Conservation (phyloP, 2,888 invertebrate species). For the Myopa tessellatipennis region DNA sequence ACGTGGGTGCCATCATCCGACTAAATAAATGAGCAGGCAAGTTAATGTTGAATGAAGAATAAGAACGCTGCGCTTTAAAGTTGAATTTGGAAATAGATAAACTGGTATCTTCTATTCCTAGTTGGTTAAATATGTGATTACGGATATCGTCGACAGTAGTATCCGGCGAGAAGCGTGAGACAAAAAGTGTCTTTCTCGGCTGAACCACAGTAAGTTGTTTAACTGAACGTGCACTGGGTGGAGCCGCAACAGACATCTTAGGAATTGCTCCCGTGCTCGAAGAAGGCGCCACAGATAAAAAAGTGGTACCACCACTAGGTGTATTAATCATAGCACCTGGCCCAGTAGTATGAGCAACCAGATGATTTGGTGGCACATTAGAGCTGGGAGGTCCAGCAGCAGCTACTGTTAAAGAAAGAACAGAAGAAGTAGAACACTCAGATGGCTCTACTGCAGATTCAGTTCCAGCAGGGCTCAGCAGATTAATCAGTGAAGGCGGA, state of each 20-base stretch:
- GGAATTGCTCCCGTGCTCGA: not conserved
- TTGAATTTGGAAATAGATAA: not conserved
- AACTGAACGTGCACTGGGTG: too few species aligned
- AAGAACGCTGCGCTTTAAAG: not conserved
- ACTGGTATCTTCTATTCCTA: not conserved
- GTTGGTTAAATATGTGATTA: not conserved
- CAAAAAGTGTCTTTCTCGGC: not conserved
- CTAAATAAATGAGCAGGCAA: not conserved
- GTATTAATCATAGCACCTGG: too few species aligned
- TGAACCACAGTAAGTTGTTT: not conserved
- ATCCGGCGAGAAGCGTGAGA: not conserved
- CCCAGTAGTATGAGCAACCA: too few species aligned
- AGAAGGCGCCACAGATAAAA: not conserved
- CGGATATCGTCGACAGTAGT: not conserved
- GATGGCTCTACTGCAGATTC: too few species aligned
- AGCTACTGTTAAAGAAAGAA: too few species aligned
- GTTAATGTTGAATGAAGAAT: conserved; percentile 1
- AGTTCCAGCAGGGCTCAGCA: too few species aligned
- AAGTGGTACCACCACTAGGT: too few species aligned
- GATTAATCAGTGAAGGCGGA: too few species aligned
- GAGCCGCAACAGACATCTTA: not conserved
- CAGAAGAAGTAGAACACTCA: too few species aligned
- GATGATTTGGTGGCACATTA: too few species aligned
- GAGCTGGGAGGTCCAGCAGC: too few species aligned
- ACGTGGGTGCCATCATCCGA: not conserved